These are phyloP conservation scores for Saccostrea cuccullata DNA, from an alignment of 1,140 invertebrate genomes.

Conservation along the genomic window DNA sequence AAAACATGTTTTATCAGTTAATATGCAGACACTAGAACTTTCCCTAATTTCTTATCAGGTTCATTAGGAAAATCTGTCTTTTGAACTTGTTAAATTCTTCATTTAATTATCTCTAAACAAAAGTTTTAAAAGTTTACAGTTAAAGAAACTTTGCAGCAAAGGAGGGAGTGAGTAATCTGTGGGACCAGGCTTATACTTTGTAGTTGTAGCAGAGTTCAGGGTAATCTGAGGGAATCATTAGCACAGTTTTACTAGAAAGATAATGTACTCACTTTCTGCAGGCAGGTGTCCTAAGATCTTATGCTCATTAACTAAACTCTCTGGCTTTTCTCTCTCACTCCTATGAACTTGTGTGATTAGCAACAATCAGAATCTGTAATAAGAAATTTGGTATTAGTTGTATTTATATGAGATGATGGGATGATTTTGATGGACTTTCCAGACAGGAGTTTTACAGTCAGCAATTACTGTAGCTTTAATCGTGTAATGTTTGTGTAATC, in stretches of 20 bases:
- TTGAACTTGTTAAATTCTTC: constrained; percentile 30
- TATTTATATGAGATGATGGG: neutral
- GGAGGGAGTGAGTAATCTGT: neutral
- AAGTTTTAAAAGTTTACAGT: constrained; percentile 4
- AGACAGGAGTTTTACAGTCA: constrained; percentile 1
- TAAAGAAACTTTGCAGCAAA: neutral
- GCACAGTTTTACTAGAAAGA: constrained; percentile 2
- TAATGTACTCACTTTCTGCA: constrained; percentile 13
- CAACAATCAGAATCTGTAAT: constrained; percentile 19
- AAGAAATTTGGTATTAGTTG: neutral
- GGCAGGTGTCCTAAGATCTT: neutral
- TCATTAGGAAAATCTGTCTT: constrained; percentile 18
- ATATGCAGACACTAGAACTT: neutral
- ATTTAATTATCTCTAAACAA: constrained; percentile 23
- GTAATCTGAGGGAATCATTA: neutral
- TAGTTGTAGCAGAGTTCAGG: neutral
- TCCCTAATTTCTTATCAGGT: neutral
- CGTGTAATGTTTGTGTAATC: constrained; percentile 15
- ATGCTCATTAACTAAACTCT: neutral
- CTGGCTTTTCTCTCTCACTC: neutral
- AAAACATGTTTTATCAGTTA: constrained; percentile 4
- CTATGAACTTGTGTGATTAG: neutral
- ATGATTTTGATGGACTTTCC: neutral
- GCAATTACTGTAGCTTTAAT: neutral
- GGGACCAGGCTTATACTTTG: neutral